These are phyloP conservation scores for Loripinus fragilis DNA, from an alignment of 2,888 invertebrate species.

Conservation along the genomic window DNA sequence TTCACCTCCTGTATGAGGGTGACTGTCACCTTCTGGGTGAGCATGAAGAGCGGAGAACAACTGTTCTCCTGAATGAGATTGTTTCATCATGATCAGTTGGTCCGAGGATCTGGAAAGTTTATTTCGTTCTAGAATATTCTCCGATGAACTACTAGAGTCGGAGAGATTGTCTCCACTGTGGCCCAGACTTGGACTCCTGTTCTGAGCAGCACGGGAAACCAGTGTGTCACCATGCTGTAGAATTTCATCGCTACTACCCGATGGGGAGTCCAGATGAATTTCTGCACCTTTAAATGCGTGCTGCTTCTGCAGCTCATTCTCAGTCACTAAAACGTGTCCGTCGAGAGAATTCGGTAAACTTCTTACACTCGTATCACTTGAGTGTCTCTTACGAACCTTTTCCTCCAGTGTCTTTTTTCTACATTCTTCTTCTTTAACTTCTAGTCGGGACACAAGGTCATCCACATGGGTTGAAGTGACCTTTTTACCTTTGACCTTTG, in stretches of 20 bases:
- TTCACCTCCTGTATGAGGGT: conserved; percentile 20
- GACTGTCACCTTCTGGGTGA: conserved; percentile 24
- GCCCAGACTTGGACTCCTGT: conserved; percentile 22
- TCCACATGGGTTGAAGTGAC: conserved; percentile 95
- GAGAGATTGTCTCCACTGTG: conserved; percentile 50
- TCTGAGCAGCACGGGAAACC: neutral
- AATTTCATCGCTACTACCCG: conserved; percentile 72
- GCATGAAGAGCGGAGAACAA: conserved; percentile 45
- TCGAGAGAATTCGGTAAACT: conserved; percentile 79
- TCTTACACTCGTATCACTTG: conserved; percentile 80
- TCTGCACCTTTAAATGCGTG: conserved; percentile 46
- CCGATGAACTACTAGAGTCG: conserved; percentile 66
- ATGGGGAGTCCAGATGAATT: conserved; percentile 57
- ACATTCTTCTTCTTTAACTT: conserved; percentile 64
- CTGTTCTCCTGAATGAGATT: conserved; percentile 41
- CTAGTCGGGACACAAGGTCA: conserved; percentile 93
- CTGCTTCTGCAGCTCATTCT: conserved; percentile 77
- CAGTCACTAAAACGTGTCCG: conserved; percentile 68
- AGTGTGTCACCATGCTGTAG: conserved; percentile 37
- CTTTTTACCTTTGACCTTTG: conserved; percentile 93
- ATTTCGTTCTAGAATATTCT: conserved; percentile 51
- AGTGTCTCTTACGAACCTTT: conserved; percentile 73
- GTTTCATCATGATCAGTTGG: conserved; percentile 31
- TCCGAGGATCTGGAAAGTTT: conserved; percentile 29
- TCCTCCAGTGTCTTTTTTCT: conserved; percentile 51